phyloP scores from a whole-genome alignment of 2,113 vertebrate species.

The Nettapus auritus region DNA sequence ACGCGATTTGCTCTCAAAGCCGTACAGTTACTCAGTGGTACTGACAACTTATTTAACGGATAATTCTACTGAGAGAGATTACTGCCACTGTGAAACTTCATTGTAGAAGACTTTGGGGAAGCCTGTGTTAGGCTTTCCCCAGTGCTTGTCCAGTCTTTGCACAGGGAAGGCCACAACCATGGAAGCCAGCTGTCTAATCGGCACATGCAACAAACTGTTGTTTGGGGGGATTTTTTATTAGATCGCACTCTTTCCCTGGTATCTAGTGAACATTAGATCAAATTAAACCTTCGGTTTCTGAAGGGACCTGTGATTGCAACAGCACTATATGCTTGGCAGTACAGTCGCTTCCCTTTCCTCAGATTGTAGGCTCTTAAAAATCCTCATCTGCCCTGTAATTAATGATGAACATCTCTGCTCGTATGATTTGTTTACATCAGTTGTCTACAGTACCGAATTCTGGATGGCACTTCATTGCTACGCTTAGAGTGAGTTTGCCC shows the following conservation, averaged over 20 bases:
- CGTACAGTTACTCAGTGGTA: background rate
- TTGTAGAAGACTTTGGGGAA: background rate
- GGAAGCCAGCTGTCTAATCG: background rate
- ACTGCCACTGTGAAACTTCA: background rate
- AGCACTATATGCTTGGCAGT: background rate
- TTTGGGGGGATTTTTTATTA: background rate
- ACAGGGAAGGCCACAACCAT: background rate
- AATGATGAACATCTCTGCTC: background rate
- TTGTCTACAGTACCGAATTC: background rate
- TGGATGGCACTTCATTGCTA: background rate
- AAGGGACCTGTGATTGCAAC: background rate
- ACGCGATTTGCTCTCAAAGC: background rate
- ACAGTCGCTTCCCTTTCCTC: slow-evolving; percentile 7
- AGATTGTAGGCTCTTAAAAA: background rate
- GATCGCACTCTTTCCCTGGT: background rate
- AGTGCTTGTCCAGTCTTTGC: background rate
- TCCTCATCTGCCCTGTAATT: background rate
- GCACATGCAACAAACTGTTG: background rate
- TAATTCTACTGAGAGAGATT: background rate
- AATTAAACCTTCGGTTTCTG: background rate
- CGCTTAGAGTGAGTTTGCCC: background rate
- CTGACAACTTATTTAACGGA: background rate
- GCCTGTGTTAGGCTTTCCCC: background rate
- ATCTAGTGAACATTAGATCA: background rate
- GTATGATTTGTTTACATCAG: background rate